phyloP scores from a whole-genome alignment of 2,113 vertebrate species.

The Psilopsiagon aurifrons region DNA sequence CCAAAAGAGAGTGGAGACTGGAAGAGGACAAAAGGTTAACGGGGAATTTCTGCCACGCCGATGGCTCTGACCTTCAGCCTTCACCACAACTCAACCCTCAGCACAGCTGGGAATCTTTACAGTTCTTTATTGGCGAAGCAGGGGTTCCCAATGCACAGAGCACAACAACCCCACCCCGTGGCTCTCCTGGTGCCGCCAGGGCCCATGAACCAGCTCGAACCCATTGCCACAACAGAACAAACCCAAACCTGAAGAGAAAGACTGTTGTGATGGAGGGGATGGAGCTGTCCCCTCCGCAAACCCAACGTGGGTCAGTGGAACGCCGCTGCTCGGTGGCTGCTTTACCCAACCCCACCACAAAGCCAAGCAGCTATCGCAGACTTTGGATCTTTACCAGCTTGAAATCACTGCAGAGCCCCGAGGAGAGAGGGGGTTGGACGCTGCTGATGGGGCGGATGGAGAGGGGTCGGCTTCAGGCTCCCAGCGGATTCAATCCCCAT shows the following conservation, averaged over 20 bases:
- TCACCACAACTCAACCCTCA: not conserved
- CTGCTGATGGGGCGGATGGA: not conserved
- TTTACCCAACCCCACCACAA: accelerated
- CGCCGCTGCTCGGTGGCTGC: accelerated
- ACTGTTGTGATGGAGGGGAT: not conserved
- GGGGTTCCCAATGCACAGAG: slow-evolving; percentile 13
- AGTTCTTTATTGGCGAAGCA: not conserved
- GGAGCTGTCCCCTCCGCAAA: not conserved
- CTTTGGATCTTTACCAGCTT: not conserved
- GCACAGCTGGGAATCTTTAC: not conserved
- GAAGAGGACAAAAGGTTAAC: not conserved
- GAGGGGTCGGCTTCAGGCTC: not conserved
- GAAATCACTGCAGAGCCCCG: not conserved
- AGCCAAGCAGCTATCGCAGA: not conserved
- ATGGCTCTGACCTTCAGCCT: slow-evolving; percentile 33
- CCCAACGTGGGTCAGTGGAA: not conserved
- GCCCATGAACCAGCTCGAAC: not conserved
- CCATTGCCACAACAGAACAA: not conserved
- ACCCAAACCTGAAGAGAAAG: not conserved
- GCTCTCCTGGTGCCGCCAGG: not conserved
- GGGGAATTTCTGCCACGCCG: not conserved
- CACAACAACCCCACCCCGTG: not conserved
- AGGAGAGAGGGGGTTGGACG: not conserved
- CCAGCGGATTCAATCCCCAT: accelerated
- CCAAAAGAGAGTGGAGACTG: not conserved